Evolutionary conservation across 2,797 vertebrate species (phyloP), one percentile per base, ranked within the genome.

Genomic region (Sebastes glaucus): DNA sequence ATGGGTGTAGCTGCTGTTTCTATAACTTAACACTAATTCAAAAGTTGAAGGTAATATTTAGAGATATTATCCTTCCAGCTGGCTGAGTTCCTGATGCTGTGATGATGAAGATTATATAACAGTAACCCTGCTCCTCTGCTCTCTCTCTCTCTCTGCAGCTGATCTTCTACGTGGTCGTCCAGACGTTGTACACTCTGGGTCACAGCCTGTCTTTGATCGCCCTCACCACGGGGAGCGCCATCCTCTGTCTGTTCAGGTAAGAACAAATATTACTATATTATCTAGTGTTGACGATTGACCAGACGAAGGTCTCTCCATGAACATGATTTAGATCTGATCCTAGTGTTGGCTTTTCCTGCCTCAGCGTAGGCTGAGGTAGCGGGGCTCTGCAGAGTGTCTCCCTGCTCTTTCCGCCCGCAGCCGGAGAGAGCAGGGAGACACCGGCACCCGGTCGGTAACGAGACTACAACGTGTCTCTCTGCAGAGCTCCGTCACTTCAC

Each of bases 241-340:
- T 98, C 87, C 96, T 99, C 83, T 98, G 97, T 64, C 87, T 97
- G 77, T 97, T 97, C 94, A 94, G 97, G 97, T 99, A 90, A 90
- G 95, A 87, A 10, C 20, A 8, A 6, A 30, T 0, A 4, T 20
- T 2, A 5, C 70, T 9, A 1, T 6, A 2, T 9, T 2, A n/a
- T 42, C 14, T 42, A 42, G 0, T 1, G 38, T 1, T 42, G 38
- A 42, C 6, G 38, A 38, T 32, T 32, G 32, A 32, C 32, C 32
- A 10, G 32, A 32, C 32, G 0, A 32, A 32, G 32, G 32, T 32
- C 32, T 3, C 8, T 32, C 32, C 32, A 32, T 32, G 32, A 32
- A 32, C 32, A 32, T 32, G 32, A 32, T 32, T 32, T 32, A 32
- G 32, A 32, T 10, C 32, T 32, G 32, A 32, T 32, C 32, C 32